Conservation (phyloP, 2,888 invertebrate species). For the Syrista parreyssii region DNA sequence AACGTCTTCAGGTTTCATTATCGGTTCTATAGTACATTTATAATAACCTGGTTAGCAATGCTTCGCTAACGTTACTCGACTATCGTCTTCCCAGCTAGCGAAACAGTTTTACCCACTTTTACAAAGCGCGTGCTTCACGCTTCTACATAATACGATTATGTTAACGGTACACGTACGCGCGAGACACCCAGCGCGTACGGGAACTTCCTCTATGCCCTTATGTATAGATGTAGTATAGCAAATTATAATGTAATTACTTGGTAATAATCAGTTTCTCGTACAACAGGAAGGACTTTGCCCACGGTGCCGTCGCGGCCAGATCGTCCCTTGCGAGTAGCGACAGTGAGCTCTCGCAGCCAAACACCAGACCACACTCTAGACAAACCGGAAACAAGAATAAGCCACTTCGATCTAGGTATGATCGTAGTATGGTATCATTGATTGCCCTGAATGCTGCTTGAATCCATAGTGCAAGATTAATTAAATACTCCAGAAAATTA, state of each 20-base stretch:
- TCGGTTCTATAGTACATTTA: not conserved
- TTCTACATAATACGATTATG: not conserved
- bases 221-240: not conserved
- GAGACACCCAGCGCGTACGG: not conserved
- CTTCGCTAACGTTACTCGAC: not conserved
- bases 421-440: not conserved
- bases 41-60: not conserved
- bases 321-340: conserved; percentile 69
- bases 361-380: conserved; percentile 61
- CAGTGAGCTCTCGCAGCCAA: conserved; percentile 68
- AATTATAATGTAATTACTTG: not conserved
- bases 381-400: conserved; percentile 50
- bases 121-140: not conserved
- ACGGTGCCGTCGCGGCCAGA: conserved; percentile 69
- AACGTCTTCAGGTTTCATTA: not conserved
- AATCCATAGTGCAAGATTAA: not conserved
- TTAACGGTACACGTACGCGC: not conserved
- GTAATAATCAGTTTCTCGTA: conserved; percentile 5
- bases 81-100: not conserved
- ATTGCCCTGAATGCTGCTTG: conserved; percentile 2
- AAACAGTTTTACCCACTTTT: not conserved
- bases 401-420: conserved; percentile 52
- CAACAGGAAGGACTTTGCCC: conserved; percentile 73
- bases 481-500: conserved; percentile 4
- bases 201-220: not conserved